phyloP scores from a whole-genome alignment of 92 coral and sea anemone genomes.

The Palythoa caribaeorum region DNA sequence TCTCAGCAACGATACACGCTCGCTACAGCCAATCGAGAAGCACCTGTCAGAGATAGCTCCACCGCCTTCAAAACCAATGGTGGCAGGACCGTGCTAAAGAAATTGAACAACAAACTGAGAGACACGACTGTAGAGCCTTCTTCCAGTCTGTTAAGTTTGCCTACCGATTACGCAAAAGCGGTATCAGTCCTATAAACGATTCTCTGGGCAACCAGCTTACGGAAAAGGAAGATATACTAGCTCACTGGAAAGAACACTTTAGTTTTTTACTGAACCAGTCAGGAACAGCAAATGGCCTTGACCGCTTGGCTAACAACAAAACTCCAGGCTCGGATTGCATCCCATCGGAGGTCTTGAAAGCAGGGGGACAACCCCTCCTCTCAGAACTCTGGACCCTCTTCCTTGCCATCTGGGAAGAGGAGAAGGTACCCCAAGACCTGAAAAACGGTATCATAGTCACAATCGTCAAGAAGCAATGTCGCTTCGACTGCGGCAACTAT shows the following conservation, averaged over 20 bases:
- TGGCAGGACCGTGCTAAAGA: background rate
- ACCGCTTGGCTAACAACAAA: background rate
- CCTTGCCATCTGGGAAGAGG: background rate
- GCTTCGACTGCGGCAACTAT: background rate
- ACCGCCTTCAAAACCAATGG: background rate
- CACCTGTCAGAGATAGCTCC: too few relatives aligned
- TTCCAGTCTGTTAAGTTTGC: background rate
- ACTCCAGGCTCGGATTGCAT: background rate
- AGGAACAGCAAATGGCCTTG: background rate
- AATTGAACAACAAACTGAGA: background rate
- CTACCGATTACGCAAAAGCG: background rate
- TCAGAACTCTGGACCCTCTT: background rate
- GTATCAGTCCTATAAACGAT: constrained; percentile 6
- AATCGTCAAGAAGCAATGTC: background rate
- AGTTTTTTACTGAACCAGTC: constrained; percentile 18
- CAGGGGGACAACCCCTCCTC: background rate
- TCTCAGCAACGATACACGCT: too few relatives aligned
- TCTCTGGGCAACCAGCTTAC: constrained; percentile 24
- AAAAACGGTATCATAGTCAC: too few relatives aligned
- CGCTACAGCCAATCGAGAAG: too few relatives aligned
- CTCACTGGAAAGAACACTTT: constrained; percentile 39
- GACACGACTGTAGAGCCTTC: background rate
- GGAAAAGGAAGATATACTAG: background rate
- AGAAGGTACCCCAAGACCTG: too few relatives aligned
- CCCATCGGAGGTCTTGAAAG: background rate